phyloP scores from a whole-genome alignment of 2,888 invertebrate genomes.

The Heteromyza rotundicornis region DNA sequence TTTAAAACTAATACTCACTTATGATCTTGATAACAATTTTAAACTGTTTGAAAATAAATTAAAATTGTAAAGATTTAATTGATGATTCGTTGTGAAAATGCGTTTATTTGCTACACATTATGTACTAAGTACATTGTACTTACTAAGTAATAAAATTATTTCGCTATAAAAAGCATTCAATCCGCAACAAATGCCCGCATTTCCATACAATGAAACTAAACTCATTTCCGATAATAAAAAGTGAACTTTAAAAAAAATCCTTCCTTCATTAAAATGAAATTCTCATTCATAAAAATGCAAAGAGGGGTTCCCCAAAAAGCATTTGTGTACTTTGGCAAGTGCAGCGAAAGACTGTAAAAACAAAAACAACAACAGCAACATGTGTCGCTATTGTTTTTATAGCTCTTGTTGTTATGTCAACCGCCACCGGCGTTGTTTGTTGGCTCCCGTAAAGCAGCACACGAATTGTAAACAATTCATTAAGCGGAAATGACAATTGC shows the following conservation, averaged over 20 bases:
- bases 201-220: background rate
- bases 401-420: constrained; percentile 43
- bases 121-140: too few species aligned
- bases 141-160: too few species aligned
- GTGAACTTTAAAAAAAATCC: background rate
- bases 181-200: too few species aligned
- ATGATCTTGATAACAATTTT: too few species aligned
- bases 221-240: constrained; percentile 4
- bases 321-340: constrained; percentile 5
- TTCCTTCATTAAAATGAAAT: background rate
- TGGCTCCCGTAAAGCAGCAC: background rate
- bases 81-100: too few species aligned
- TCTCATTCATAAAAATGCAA: constrained; percentile 5
- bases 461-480: constrained; percentile 8
- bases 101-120: too few species aligned
- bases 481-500: constrained; percentile 1
- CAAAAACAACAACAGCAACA: constrained; percentile 20
- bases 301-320: background rate
- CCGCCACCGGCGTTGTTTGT: constrained; percentile 23
- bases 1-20: too few species aligned
- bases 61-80: too few species aligned
- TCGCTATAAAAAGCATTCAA: too few species aligned
- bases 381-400: constrained; percentile 32
- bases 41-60: too few species aligned
- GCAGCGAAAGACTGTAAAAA: constrained; percentile 9